Base-by-base conservation (phyloP, 2,888 invertebrate species). In the Acleris laterana region DNA sequence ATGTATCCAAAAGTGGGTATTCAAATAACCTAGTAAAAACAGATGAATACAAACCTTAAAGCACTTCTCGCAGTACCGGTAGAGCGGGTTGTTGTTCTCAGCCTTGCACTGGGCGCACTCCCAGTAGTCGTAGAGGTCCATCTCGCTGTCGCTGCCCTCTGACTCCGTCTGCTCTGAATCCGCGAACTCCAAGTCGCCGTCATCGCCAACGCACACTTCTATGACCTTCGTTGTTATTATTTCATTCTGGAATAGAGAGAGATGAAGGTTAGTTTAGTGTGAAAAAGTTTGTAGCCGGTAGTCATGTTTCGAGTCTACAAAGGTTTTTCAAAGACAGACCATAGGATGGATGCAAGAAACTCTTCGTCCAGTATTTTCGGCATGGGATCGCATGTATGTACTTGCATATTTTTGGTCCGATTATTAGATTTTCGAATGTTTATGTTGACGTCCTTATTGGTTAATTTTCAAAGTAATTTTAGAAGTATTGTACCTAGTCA, bases 41-140 rank as follows among this genome's bases (percentile, higher is more conserved):
- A 46, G 17, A 7, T 28, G 9, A 20, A 42, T 46, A 22, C 28
- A 76, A 82, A 95, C 96, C 95, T 95, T 94, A 83, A 94, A 96
- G 81, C 96, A 96, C 85, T 94, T 94, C 82, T 95, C 94, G 84
- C 96, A 96, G 88, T 94, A 95, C 70, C 95, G 87, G 80, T 94
- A 96, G 65, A 94, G 85, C 48, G 95, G 95, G 88, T 95, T 95
- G 82, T 95, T 94, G 79, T 93, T 94, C 72, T 84, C 82, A 57
- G 93, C 93, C 70, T 90, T 93, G 86, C 96, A 96, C 78, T 94
- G 94, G 19, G 94, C 93, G 81, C 96, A 96, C 63, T 90, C 89
- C 93, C 94, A 93, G 86, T 95, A 95, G 83, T 94, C 95, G 73
- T 93, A 88, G 68, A 86, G 86, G 70, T 93, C 93, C 50, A 94